These are phyloP conservation scores for Eptatretus atami DNA, from an alignment of 2,797 vertebrate species.

Conservation along the genomic window DNA sequence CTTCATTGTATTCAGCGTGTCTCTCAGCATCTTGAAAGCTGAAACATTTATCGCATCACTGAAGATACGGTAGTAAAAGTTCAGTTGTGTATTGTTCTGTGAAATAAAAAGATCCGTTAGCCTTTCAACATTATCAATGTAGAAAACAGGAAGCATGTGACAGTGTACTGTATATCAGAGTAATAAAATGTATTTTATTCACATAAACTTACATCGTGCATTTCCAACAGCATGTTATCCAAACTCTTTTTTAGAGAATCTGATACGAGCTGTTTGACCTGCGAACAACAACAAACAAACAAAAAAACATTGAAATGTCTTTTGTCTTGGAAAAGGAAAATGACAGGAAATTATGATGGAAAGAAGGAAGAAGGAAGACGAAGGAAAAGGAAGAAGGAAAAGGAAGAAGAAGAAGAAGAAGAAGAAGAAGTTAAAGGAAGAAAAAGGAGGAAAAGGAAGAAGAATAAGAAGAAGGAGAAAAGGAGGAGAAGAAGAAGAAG, in stretches of 20 bases:
- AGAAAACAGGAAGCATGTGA: not conserved
- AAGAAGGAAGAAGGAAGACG: no score
- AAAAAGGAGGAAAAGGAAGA: no score
- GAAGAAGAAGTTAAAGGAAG: no score
- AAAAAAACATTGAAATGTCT: not conserved
- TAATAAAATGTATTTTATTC: not conserved
- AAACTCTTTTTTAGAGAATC: not conserved
- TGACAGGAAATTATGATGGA: no score
- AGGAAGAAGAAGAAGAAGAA: no score
- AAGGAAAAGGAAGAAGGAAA: no score
- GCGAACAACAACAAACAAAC: not conserved
- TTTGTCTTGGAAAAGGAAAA: no score
- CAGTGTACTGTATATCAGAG: not conserved
- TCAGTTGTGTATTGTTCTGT: conserved; percentile 23
- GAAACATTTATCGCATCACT: conserved; percentile 69
- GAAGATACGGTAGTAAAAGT: conserved; percentile 55
- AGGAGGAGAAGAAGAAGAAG: no score
- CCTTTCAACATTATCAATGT: not conserved
- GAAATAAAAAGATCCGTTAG: not conserved
- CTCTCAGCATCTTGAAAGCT: conserved; percentile 83
- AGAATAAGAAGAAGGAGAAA: no score
- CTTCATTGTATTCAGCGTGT: conserved; percentile 65
- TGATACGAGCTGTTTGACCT: not conserved
- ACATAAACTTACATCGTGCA: not conserved
- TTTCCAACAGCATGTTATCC: conserved; percentile 1